Evolutionary conservation across 2,797 vertebrate genomes (phyloP), one percentile per base, ranked within the genome.

Genomic region (Gallirallus australis): DNA sequence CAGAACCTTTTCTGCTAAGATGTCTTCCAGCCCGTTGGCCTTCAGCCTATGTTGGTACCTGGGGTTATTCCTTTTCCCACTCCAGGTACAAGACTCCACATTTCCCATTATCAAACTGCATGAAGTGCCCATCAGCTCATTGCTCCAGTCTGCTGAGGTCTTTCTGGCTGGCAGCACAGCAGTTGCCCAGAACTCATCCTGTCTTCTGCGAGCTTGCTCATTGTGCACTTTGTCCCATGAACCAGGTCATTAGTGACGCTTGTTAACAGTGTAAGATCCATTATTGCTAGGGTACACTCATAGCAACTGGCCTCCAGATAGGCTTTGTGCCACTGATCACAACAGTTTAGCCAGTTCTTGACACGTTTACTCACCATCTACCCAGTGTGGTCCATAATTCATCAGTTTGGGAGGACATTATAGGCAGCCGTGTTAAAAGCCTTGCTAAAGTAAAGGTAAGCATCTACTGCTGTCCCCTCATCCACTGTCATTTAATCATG

Each of bases 71-170:
- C 30, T 30, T 56, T 7, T 16, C 71, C 7, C 21, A 23, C 18
- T 60, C 27, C 12, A 48, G 30, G 2, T 33, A 27, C 5, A 82
- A 25, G 33, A 18, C 21, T 52, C 23, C 0, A 0, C 23, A n/a
- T 56, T 68, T 64, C 15, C 9, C 15, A 3, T 11, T 4, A 24
- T 10, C 42, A 28, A 86, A 40, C 15, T 68, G 25, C 35, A 35
- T 1, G 7, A 57, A 6, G 19, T 18, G 72, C 24, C 81, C 25
- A 2, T 40, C 40, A 66, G n/a, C 12, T 23, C 15, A 6, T 28
- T 90, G 80, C 33, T 70, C 15, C n/a, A 11, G 16, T 5, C 33
- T 57, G 16, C 23, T 3, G 2, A 53, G 23, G 56, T 45, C 25
- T 33, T 81, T 45, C 60, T 39, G 56, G 63, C 48, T 2, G 30